Evolutionary conservation across 2,113 vertebrate species (phyloP).

Genomic region (Oryzias celebensis): DNA sequence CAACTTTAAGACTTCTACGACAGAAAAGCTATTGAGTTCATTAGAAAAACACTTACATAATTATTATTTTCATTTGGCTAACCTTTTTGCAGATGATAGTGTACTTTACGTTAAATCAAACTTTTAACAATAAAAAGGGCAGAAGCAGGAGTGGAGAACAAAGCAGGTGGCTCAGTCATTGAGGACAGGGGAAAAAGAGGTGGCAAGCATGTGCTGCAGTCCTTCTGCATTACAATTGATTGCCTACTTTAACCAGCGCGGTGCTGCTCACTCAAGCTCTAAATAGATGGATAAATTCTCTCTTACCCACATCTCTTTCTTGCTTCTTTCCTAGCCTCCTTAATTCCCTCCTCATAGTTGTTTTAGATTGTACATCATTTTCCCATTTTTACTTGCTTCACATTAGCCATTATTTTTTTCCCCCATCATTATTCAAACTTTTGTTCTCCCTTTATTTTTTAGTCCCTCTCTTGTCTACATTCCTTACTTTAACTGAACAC

Average conservation of each 20-base stretch:
- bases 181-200: conserved; percentile 38
- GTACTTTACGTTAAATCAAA: too few species aligned
- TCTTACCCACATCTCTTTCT: conserved; percentile 26
- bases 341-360: conserved; percentile 13
- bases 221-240: conserved; percentile 66
- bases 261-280: conserved; percentile 66
- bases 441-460: fast-evolving
- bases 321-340: conserved; percentile 9
- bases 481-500: background rate
- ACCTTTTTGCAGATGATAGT: too few species aligned
- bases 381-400: background rate
- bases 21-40: too few species aligned
- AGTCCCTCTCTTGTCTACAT: background rate
- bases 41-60: background rate
- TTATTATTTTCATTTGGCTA: background rate
- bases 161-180: conserved; percentile 26
- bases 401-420: background rate
- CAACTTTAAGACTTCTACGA: background rate
- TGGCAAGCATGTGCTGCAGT: conserved; percentile 56
- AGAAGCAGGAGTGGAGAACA: conserved; percentile 19
- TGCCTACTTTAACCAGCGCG: conserved; percentile 59
- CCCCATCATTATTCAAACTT: background rate
- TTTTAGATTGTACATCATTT: background rate
- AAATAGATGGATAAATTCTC: conserved; percentile 66
- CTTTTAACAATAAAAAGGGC: too few species aligned